Conservation (phyloP, 2,113 vertebrate genomes). For the Egretta garzetta region DNA sequence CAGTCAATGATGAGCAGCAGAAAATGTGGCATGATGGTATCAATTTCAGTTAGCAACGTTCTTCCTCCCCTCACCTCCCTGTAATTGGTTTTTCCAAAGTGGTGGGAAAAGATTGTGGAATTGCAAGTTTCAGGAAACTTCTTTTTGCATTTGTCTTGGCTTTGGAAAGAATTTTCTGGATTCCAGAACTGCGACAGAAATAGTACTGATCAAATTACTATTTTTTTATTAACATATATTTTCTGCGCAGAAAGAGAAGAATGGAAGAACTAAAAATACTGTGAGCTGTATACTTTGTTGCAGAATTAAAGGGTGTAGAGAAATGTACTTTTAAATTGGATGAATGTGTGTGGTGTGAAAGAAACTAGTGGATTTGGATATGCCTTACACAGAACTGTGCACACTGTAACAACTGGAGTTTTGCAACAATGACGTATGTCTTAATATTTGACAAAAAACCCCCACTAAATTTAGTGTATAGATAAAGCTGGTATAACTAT, state of each 20-base stretch:
- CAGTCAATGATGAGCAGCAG: background rate
- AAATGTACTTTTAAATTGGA: background rate
- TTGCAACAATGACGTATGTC: background rate
- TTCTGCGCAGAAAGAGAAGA: background rate
- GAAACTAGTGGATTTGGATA: background rate
- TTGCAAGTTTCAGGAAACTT: background rate
- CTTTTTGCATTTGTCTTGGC: background rate
- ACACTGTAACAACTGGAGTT: accelerated
- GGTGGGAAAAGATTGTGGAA: background rate
- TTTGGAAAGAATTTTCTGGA: background rate
- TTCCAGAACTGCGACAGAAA: background rate
- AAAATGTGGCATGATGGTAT: background rate
- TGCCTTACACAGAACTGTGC: background rate
- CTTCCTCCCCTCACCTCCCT: too few species aligned
- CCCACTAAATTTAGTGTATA: background rate
- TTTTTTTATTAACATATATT: background rate
- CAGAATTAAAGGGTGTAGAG: background rate
- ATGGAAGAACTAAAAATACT: background rate
- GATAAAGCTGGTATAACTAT: background rate
- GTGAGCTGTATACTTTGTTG: background rate
- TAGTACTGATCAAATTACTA: background rate
- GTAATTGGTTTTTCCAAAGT: background rate
- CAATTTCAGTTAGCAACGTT: background rate
- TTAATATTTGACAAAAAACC: background rate
- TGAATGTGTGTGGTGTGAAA: background rate